A percentile compares a stretch with the other conserved stretches of the same genome.
phyloP scores from a whole-genome alignment of 1,140 invertebrate genomes.

The Halesus radiatus region DNA sequence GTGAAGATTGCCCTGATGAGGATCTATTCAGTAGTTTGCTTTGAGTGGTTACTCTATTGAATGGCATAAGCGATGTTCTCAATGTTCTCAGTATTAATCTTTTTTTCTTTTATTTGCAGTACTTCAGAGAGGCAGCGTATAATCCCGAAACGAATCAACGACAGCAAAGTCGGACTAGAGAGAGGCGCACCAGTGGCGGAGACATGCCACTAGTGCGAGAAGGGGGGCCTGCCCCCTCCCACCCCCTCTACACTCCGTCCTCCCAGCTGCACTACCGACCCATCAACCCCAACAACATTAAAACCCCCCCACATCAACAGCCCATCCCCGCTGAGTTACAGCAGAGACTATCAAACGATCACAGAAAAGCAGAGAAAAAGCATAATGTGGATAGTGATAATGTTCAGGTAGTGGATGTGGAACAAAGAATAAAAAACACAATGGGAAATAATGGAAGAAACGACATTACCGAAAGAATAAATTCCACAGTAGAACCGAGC shows the following conservation, averaged over 20 bases:
- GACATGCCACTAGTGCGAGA: constrained; percentile 58
- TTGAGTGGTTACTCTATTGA: too few species aligned
- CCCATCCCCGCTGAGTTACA: constrained; percentile 45
- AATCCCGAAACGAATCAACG: constrained; percentile 87
- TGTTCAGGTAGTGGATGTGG: neutral
- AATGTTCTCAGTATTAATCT: constrained; percentile 1
- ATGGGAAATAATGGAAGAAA: constrained; percentile 1
- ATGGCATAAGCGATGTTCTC: neutral
- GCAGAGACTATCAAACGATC: constrained; percentile 42
- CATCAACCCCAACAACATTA: constrained; percentile 51
- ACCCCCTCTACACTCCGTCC: constrained; percentile 66
- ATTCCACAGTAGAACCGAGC: constrained; percentile 9
- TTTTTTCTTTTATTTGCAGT: constrained; percentile 72
- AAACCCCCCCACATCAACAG: constrained; percentile 41
- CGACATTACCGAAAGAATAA: constrained; percentile 10
- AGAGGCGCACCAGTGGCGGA: constrained; percentile 60
- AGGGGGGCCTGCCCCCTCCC: constrained; percentile 62
- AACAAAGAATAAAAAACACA: neutral
- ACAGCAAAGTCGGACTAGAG: constrained; percentile 64
- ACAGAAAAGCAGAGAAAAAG: constrained; percentile 36
- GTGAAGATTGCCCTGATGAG: too few species aligned
- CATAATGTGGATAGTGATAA: constrained; percentile 6
- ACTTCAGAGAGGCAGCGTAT: constrained; percentile 89
- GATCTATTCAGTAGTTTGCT: too few species aligned
- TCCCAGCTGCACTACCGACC: constrained; percentile 58